These are phyloP conservation scores for Rhinogobio ventralis DNA, from an alignment of 2,797 vertebrate genomes.

Conservation along the genomic window DNA sequence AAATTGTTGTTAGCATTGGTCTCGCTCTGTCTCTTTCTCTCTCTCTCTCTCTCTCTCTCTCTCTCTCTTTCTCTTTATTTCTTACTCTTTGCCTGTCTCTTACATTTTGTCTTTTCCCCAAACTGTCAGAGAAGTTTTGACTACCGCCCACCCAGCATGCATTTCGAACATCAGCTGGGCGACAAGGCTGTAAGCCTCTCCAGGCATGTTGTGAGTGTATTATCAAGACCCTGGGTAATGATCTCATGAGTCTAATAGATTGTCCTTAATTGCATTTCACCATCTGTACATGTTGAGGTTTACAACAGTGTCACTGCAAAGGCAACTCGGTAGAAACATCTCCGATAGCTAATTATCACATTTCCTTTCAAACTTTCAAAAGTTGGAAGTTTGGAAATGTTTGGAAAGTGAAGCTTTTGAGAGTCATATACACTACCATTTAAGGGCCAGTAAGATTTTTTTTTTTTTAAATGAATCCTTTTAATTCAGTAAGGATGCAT, in stretches of 20 bases:
- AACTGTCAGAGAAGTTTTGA: slow-evolving; percentile 29
- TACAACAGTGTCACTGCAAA: background rate
- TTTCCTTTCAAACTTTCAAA: background rate
- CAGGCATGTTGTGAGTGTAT: background rate
- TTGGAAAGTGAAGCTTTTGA: background rate
- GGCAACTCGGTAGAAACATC: background rate
- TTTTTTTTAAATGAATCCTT: background rate
- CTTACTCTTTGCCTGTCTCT: background rate
- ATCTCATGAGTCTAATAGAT: slow-evolving; percentile 14
- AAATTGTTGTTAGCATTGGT: background rate
- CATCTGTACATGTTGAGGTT: slow-evolving; percentile 21
- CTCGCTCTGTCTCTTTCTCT: background rate
- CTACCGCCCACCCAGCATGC: slow-evolving; percentile 24
- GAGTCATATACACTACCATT: background rate
- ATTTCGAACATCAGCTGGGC: background rate
- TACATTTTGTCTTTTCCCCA: background rate
- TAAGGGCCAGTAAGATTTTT: background rate
- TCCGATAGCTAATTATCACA: background rate
- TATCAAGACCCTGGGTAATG: slow-evolving; percentile 6
- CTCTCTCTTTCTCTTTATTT: background rate
- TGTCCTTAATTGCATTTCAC: slow-evolving; percentile 15
- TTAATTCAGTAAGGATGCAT: background rate
- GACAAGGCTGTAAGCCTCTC: slow-evolving; percentile 2
- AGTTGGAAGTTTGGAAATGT: background rate
- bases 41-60: background rate